A percentile compares a stretch with the other conserved stretches of the same genome.
These are phyloP conservation scores for Phalloptychus januarius DNA, from an alignment of 2,797 vertebrate species.

Conservation along the genomic window DNA sequence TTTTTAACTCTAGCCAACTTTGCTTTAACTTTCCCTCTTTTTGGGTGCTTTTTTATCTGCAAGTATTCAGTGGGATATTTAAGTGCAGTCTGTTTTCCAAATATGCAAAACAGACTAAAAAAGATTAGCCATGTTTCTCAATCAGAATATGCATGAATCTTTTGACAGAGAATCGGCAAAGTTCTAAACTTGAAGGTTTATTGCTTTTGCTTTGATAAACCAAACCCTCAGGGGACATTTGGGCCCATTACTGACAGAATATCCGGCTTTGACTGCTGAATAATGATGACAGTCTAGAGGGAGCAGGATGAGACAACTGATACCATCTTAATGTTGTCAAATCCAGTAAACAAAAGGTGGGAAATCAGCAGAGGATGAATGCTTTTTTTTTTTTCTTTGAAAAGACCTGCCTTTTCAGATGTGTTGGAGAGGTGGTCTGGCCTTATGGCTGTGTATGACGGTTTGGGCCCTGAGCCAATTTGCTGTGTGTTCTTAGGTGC, in stretches of 20 bases:
- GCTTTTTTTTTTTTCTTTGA: slow-evolving; percentile 16
- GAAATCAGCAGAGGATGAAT: slow-evolving; percentile 53
- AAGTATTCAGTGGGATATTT: slow-evolving; percentile 14
- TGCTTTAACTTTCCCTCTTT: background rate
- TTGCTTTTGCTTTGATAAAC: slow-evolving; percentile 43
- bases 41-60: background rate
- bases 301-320: slow-evolving; percentile 54
- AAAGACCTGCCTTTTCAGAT: slow-evolving; percentile 29
- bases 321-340: slow-evolving; percentile 72
- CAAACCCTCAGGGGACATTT: slow-evolving; percentile 52
- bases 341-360: slow-evolving; percentile 56
- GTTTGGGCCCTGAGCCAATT: background rate
- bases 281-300: slow-evolving; percentile 60
- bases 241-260: slow-evolving; percentile 49
- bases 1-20: background rate
- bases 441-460: background rate
- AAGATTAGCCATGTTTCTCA: slow-evolving; percentile 45
- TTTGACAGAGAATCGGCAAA: slow-evolving; percentile 36
- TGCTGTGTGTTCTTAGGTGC: background rate
- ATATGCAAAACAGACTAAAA: slow-evolving; percentile 41
- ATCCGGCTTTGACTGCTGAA: slow-evolving; percentile 64
- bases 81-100: slow-evolving; percentile 26
- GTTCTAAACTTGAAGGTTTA: slow-evolving; percentile 36
- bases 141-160: slow-evolving; percentile 52
- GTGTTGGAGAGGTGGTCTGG: slow-evolving; percentile 3